phyloP scores from a whole-genome alignment of 2,797 vertebrate species.

The Molothrus ater region DNA sequence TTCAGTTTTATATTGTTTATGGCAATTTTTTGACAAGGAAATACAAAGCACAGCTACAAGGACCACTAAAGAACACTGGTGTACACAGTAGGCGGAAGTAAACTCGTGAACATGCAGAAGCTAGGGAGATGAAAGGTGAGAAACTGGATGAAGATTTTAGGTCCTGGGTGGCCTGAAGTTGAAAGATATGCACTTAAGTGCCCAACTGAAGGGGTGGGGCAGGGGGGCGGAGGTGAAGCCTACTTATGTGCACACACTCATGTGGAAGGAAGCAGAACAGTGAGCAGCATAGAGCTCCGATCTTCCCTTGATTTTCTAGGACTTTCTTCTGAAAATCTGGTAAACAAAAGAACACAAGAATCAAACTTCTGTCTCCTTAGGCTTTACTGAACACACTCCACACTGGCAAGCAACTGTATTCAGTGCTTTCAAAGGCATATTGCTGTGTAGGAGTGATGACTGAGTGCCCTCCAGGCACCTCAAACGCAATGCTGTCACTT shows the following conservation, averaged over 20 bases:
- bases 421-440: slow-evolving; percentile 60
- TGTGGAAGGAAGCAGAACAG: not conserved
- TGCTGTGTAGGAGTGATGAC: slow-evolving; percentile 73
- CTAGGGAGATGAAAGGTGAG: not conserved
- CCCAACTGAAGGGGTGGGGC: not conserved
- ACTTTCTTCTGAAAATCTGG: not conserved
- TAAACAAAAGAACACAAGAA: slow-evolving; percentile 26
- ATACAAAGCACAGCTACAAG: not conserved
- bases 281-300: not conserved
- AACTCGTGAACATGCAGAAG: not conserved
- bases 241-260: not conserved
- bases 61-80: not conserved
- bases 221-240: not conserved
- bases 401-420: slow-evolving; percentile 52
- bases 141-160: not conserved
- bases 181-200: not conserved
- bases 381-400: slow-evolving; percentile 11
- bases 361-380: slow-evolving; percentile 10
- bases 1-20: not conserved
- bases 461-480: slow-evolving; percentile 77
- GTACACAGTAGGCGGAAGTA: not conserved
- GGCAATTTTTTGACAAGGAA: not conserved
- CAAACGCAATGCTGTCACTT: slow-evolving; percentile 87
- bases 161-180: slow-evolving; percentile 4
- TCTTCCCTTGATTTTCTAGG: not conserved